Percentiles rank a stretch among this genome's conserved stretches.
Evolutionary conservation across 2,797 vertebrate genomes (phyloP).

Genomic region (Merluccius polli): DNA sequence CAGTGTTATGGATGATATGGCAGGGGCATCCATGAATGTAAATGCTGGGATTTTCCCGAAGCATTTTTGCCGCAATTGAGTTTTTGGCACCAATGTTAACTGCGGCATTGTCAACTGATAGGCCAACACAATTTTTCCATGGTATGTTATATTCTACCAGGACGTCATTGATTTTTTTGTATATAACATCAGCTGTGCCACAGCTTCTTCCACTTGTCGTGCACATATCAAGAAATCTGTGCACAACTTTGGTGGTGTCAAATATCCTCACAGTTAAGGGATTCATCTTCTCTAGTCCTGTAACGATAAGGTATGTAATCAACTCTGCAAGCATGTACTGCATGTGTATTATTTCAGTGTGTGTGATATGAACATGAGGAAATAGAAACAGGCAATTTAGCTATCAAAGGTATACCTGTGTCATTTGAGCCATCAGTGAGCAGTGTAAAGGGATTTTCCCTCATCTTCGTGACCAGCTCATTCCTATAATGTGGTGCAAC

Average conservation of each 20-base stretch:
- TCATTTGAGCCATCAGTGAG: slow-evolving; percentile 32
- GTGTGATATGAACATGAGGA: background rate
- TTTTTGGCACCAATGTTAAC: slow-evolving; percentile 26
- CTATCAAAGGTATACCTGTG: slow-evolving; percentile 16
- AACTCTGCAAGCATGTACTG: slow-evolving; percentile 2
- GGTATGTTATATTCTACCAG: slow-evolving; percentile 21
- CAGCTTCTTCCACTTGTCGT: slow-evolving; percentile 14
- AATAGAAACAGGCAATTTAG: slow-evolving; percentile 7
- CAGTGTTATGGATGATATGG: slow-evolving; percentile 10
- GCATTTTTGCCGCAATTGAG: slow-evolving; percentile 16
- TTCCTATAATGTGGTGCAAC: slow-evolving; percentile 19
- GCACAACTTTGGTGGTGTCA: slow-evolving; percentile 18
- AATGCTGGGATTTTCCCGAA: background rate
- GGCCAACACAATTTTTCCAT: slow-evolving; percentile 27
- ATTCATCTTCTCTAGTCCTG: slow-evolving; percentile 12
- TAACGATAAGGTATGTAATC: background rate
- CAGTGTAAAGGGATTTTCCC: slow-evolving; percentile 19
- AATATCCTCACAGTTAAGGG: slow-evolving; percentile 9
- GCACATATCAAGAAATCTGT: slow-evolving; percentile 22
- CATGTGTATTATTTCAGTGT: background rate
- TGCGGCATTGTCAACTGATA: slow-evolving; percentile 26
- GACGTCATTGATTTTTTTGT: slow-evolving; percentile 20
- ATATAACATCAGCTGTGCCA: slow-evolving; percentile 23
- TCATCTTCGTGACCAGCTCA: slow-evolving; percentile 24
- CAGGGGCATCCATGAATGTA: slow-evolving; percentile 12